These are phyloP conservation scores for Telmatherina bonti DNA, from an alignment of 2,797 vertebrate species.

Conservation along the genomic window DNA sequence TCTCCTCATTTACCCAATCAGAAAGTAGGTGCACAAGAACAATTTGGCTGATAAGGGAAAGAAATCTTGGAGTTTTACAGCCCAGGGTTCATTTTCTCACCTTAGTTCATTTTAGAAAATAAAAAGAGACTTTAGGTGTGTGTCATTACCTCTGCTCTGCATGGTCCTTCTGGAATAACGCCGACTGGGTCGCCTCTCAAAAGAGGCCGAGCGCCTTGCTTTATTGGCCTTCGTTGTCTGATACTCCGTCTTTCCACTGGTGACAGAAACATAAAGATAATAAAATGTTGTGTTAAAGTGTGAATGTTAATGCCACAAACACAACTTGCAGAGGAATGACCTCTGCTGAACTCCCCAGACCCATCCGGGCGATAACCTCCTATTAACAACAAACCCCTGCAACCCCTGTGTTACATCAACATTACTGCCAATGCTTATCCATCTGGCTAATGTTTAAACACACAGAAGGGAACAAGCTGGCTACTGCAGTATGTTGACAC, in stretches of 20 bases:
- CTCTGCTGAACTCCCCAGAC: conserved; percentile 60
- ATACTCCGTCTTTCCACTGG: conserved; percentile 97
- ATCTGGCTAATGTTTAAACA: conserved; percentile 72
- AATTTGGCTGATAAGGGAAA: not conserved
- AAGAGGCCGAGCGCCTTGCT: conserved; percentile 92
- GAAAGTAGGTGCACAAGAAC: not conserved
- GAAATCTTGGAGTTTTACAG: not conserved
- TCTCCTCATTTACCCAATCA: not conserved
- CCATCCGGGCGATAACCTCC: conserved; percentile 61
- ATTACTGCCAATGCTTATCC: conserved; percentile 58
- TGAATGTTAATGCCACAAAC: conserved; percentile 9
- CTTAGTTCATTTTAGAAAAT: not conserved
- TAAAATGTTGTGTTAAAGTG: not conserved
- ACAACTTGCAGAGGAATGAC: conserved; percentile 39
- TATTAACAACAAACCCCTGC: conserved; percentile 69
- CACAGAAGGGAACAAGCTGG: conserved; percentile 44
- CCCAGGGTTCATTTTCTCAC: not conserved
- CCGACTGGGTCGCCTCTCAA: conserved; percentile 96
- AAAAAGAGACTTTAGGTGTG: not conserved
- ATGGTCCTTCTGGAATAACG: conserved; percentile 95
- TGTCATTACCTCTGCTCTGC: conserved; percentile 87
- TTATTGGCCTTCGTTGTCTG: conserved; percentile 97
- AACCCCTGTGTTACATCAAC: conserved; percentile 73
- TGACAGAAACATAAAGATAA: conserved; percentile 18
- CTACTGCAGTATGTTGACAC: conserved; percentile 46